These are phyloP conservation scores for Drosophila pandora DNA, from an alignment of 1,140 invertebrate species.

Conservation along the genomic window DNA sequence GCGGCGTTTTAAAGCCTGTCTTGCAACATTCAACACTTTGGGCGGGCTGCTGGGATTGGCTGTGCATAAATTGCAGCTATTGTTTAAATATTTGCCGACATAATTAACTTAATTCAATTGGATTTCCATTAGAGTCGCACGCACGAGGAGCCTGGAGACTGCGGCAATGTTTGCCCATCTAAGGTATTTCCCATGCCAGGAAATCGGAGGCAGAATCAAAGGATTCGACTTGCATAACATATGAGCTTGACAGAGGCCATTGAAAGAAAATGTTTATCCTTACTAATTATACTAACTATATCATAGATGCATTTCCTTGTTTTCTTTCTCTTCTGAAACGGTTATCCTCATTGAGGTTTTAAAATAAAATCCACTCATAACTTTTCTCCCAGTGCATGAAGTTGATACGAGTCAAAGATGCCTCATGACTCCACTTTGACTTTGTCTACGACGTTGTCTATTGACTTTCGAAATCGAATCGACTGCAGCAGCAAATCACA, in stretches of 20 bases:
- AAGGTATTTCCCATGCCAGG: constrained; percentile 37
- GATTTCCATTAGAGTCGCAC: constrained; percentile 75
- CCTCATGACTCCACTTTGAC: constrained; percentile 26
- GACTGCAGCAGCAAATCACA: constrained; percentile 72
- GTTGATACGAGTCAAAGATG: constrained; percentile 30
- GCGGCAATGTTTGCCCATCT: constrained; percentile 64
- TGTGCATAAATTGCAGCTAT: constrained; percentile 76
- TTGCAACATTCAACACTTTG: constrained; percentile 1
- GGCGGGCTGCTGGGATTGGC: neutral
- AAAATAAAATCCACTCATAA: too few species aligned
- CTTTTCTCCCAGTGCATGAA: constrained; percentile 3
- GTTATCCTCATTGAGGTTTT: too few species aligned
- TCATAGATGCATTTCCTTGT: too few species aligned
- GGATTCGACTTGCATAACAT: constrained; percentile 65
- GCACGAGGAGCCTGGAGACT: constrained; percentile 31
- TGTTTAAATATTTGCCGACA: constrained; percentile 83
- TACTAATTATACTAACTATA: too few species aligned
- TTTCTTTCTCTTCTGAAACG: too few species aligned
- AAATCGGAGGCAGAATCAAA: constrained; percentile 51
- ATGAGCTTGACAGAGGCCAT: constrained; percentile 30
- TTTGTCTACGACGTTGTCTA: constrained; percentile 56
- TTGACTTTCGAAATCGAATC: constrained; percentile 75
- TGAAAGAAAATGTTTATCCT: neutral
- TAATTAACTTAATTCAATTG: constrained; percentile 84
- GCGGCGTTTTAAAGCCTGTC: constrained; percentile 44